Evolutionary conservation across 2,797 vertebrate species (phyloP).

Genomic region (Periparus ater): DNA sequence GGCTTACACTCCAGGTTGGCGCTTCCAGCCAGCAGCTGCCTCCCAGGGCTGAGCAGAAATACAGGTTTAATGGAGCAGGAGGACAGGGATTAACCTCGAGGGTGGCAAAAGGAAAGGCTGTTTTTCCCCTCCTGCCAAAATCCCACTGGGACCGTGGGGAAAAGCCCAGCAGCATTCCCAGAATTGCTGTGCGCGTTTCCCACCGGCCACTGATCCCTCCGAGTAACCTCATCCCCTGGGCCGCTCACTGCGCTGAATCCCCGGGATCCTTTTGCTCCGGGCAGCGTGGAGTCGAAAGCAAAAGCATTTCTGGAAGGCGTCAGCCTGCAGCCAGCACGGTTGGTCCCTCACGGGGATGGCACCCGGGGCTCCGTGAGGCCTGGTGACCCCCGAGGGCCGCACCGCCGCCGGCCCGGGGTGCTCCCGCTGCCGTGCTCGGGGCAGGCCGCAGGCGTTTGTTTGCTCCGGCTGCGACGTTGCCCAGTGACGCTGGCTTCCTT

Average conservation of each 20-base stretch:
- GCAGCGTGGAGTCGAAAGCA: neutral
- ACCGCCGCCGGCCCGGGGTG: neutral
- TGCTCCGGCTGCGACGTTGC: neutral
- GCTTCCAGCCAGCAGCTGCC: neutral
- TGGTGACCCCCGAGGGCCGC: fast-evolving
- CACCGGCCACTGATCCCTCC: neutral
- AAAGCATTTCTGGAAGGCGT: neutral
- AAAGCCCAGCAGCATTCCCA: neutral
- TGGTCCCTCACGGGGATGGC: fast-evolving
- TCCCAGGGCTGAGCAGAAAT: conserved; percentile 25
- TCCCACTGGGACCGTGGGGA: fast-evolving
- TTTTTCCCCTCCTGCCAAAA: neutral
- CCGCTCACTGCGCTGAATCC: neutral
- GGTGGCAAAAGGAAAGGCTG: neutral
- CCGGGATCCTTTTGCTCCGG: neutral
- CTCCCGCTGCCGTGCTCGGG: neutral
- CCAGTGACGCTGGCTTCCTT: conserved; percentile 37
- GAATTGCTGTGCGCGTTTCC: fast-evolving
- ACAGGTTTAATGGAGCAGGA: conserved; percentile 21
- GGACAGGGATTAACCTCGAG: neutral
- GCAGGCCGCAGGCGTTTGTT: neutral
- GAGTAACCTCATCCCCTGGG: neutral
- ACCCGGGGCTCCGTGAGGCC: neutral
- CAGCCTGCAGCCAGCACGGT: fast-evolving
- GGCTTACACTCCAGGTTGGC: neutral